Conservation (phyloP, 1,140 invertebrate species). For the Belonocnema kinseyi region DNA sequence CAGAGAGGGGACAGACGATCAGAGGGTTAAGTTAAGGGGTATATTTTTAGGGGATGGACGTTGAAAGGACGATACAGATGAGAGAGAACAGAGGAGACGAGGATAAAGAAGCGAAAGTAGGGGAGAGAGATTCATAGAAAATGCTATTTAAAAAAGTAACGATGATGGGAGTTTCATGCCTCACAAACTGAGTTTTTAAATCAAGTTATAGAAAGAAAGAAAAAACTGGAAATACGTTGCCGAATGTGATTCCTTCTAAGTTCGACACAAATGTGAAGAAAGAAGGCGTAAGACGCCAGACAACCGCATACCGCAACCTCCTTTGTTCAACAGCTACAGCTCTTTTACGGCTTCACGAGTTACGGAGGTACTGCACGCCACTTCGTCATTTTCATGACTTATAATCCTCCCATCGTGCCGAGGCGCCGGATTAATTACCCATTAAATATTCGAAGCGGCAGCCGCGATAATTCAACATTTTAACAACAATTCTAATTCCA, state of each 20-base stretch:
- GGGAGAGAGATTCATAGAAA: no score
- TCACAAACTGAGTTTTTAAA: no score
- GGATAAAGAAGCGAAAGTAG: no score
- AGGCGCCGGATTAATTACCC: constrained; percentile 36
- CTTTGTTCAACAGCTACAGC: constrained; percentile 12
- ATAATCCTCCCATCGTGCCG: constrained; percentile 40
- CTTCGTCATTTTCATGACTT: constrained; percentile 50
- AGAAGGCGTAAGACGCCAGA: constrained; percentile 1
- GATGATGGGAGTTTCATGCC: no score
- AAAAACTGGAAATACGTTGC: not conserved
- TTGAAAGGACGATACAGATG: no score
- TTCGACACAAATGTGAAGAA: not conserved
- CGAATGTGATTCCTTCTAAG: not conserved
- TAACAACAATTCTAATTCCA: not conserved
- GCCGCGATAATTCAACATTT: not conserved
- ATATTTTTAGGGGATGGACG: no score
- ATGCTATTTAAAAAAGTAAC: no score
- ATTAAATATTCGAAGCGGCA: constrained; percentile 21
- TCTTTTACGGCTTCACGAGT: not conserved
- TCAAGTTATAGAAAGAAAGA: not conserved
- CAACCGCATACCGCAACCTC: constrained; percentile 11
- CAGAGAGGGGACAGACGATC: no score
- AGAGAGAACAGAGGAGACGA: no score
- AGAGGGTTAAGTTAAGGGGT: no score
- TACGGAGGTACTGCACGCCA: constrained; percentile 52